phyloP scores from a whole-genome alignment of 1,140 invertebrate genomes.

The Lamellibrachia luymesi region DNA sequence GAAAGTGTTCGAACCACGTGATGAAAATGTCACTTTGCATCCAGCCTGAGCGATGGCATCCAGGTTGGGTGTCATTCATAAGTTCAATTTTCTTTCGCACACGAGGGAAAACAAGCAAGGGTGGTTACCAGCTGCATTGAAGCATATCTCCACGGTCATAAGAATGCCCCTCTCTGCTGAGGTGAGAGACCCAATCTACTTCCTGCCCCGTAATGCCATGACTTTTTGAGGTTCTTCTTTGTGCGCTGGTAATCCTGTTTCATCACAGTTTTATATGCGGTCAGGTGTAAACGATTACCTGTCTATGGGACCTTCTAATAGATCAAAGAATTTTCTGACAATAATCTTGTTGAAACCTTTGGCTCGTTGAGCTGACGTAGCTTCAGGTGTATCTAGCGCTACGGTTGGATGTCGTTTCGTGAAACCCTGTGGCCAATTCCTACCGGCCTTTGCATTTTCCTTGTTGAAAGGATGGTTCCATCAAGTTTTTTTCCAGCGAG shows the following conservation, averaged over 20 bases:
- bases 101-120: constrained; percentile 42
- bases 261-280: constrained; percentile 11
- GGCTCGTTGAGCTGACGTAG: too few relatives aligned
- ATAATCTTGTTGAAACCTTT: not conserved
- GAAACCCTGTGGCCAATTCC: too few relatives aligned
- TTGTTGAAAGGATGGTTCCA: too few relatives aligned
- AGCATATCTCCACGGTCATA: constrained; percentile 33
- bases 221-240: constrained; percentile 52
- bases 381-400: too few relatives aligned
- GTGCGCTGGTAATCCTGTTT: constrained; percentile 55
- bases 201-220: constrained; percentile 48
- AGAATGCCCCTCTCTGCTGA: constrained; percentile 31
- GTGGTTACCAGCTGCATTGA: constrained; percentile 41
- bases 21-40: constrained; percentile 26
- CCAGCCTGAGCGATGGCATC: not conserved
- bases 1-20: constrained; percentile 32
- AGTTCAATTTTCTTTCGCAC: constrained; percentile 46
- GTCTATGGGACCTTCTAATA: not conserved
- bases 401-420: too few relatives aligned
- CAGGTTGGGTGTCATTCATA: constrained; percentile 40
- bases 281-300: constrained; percentile 6
- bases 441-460: too few relatives aligned
- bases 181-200: constrained; percentile 47
- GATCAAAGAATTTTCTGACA: not conserved
- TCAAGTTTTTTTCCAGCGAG: too few relatives aligned